These are phyloP conservation scores for Cherax quadricarinatus DNA, from an alignment of 1,140 invertebrate species.

Conservation along the genomic window DNA sequence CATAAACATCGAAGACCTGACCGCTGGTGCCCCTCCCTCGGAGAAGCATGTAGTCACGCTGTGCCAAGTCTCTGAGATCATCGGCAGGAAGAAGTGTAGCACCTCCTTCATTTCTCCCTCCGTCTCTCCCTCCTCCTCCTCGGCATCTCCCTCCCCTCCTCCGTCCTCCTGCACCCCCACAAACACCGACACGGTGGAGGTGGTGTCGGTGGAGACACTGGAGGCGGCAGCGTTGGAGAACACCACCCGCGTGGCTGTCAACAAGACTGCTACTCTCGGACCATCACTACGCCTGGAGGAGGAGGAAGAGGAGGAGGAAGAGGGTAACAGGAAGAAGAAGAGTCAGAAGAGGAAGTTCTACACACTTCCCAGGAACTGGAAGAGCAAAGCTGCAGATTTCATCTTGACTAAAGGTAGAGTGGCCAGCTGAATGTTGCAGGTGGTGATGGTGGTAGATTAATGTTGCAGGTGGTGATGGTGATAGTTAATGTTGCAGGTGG, in stretches of 20 bases:
- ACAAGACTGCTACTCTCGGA: constrained; percentile 38
- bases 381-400: constrained; percentile 61
- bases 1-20: background rate
- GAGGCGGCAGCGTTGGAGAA: constrained; percentile 13
- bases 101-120: background rate
- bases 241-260: constrained; percentile 6
- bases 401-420: constrained; percentile 65
- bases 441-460: too few relatives aligned
- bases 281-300: constrained; percentile 15
- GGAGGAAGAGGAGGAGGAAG: constrained; percentile 13
- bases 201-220: constrained; percentile 40
- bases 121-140: background rate
- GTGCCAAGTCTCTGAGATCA: constrained; percentile 40
- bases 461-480: too few relatives aligned
- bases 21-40: background rate
- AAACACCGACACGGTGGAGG: constrained; percentile 22
- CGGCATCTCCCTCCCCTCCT: constrained; percentile 12
- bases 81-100: constrained; percentile 34
- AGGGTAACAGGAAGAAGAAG: constrained; percentile 36
- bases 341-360: constrained; percentile 55
- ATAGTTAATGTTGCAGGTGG: too few relatives aligned
- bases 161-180: background rate
- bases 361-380: constrained; percentile 63
- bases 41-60: constrained; percentile 63
- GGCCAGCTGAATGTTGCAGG: too few relatives aligned